Conservation (phyloP, 2,888 invertebrate genomes). For the Leptopilina syphax region DNA sequence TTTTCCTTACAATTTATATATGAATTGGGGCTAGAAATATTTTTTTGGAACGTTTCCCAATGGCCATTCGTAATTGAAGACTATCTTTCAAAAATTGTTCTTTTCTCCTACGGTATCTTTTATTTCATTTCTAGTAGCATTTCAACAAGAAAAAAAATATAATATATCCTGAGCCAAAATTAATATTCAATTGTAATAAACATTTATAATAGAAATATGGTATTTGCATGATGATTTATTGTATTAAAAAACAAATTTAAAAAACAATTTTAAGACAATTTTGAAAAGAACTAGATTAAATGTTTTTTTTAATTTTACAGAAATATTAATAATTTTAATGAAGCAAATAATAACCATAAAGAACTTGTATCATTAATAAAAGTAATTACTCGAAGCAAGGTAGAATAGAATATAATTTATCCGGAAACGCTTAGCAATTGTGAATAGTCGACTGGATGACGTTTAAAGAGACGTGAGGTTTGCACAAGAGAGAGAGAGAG, state of each 20-base stretch:
- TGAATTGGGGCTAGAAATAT: conserved; percentile 30
- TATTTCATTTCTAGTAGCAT: not conserved
- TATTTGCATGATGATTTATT: too few relatives aligned
- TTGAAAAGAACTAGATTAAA: too few relatives aligned
- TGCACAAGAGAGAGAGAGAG: too few relatives aligned
- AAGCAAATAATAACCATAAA: too few relatives aligned
- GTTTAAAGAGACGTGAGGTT: conserved; percentile 31
- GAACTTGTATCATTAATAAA: not conserved
- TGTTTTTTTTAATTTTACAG: too few relatives aligned
- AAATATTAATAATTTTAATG: too few relatives aligned
- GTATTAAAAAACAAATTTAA: too few relatives aligned
- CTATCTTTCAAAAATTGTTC: conserved; percentile 6
- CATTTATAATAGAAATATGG: not conserved
- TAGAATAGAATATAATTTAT: conserved; percentile 18
- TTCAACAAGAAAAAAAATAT: not conserved
- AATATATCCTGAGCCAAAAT: not conserved
- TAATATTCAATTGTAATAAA: conserved; percentile 1
- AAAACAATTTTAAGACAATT: too few relatives aligned
- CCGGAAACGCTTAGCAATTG: conserved; percentile 10
- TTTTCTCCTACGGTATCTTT: not conserved
- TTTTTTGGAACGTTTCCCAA: conserved; percentile 5
- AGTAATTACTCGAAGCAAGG: not conserved
- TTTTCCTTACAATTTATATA: conserved; percentile 2
- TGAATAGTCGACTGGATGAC: conserved; percentile 20
- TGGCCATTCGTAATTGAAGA: not conserved